phyloP scores from a whole-genome alignment of 2,113 vertebrate genomes.

The Azemiops feae region DNA sequence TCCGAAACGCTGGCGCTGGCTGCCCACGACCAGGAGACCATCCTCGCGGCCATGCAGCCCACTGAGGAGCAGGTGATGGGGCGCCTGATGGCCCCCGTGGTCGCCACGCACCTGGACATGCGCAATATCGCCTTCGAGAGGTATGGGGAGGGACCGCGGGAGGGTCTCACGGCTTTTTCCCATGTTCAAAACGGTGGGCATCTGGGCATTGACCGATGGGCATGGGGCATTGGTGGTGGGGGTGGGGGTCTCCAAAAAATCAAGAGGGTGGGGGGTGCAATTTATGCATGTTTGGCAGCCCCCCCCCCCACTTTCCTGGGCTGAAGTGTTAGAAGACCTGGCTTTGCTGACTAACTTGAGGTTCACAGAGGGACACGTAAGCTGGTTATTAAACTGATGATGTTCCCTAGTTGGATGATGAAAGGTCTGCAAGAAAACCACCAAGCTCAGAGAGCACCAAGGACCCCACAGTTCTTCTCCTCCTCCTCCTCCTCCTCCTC shows the following conservation, averaged over 20 bases:
- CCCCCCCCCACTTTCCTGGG: neutral
- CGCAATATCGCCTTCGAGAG: constrained; percentile 97
- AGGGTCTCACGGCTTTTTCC: fast-evolving
- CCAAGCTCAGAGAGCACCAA: no score
- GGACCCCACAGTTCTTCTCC: no score
- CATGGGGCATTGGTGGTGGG: neutral
- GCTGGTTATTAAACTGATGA: neutral
- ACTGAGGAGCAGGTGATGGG: constrained; percentile 93
- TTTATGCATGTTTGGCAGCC: neutral
- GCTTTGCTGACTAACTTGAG: neutral
- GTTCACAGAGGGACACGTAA: neutral
- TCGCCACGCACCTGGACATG: constrained; percentile 95
- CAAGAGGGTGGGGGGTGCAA: neutral
- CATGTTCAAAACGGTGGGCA: neutral
- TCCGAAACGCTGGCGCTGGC: constrained; percentile 87
- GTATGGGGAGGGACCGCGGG: constrained; percentile 61
- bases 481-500: no score
- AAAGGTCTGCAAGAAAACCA: no score
- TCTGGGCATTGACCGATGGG: neutral
- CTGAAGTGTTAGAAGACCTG: neutral
- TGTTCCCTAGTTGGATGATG: no score
- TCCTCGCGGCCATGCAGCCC: constrained; percentile 86
- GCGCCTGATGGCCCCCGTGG: constrained; percentile 86
- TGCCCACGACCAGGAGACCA: constrained; percentile 76
- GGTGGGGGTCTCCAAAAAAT: neutral